Evolutionary conservation across 1,140 invertebrate species (phyloP).

Genomic region (Leptoteleia sp.): DNA sequence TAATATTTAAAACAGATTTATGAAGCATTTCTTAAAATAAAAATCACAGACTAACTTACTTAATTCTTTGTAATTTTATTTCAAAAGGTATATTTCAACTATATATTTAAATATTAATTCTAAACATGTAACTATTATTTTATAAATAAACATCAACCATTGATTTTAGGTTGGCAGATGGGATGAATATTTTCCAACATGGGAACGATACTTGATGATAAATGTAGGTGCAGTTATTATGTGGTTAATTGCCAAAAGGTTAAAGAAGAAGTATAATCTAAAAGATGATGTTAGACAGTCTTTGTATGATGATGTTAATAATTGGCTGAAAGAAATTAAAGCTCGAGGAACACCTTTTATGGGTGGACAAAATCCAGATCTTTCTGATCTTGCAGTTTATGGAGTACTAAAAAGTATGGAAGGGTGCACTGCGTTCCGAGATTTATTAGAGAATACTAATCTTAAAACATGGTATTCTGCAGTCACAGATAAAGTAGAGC

Average conservation of each 20-base stretch:
- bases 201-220: slow-evolving; percentile 93
- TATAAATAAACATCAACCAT: too few species aligned
- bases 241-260: slow-evolving; percentile 94
- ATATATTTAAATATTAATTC: too few species aligned
- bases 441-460: slow-evolving; percentile 88
- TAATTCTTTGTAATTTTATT: too few species aligned
- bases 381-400: slow-evolving; percentile 96
- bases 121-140: too few species aligned
- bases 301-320: slow-evolving; percentile 93
- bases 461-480: slow-evolving; percentile 84
- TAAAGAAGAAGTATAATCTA: slow-evolving; percentile 93
- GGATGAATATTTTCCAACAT: slow-evolving; percentile 92
- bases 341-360: slow-evolving; percentile 88
- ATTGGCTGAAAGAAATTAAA: slow-evolving; percentile 89
- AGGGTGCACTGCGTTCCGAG: slow-evolving; percentile 95
- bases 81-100: too few species aligned
- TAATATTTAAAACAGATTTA: too few species aligned
- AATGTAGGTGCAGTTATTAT: slow-evolving; percentile 96
- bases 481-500: slow-evolving; percentile 80
- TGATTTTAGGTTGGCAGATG: slow-evolving; percentile 89
- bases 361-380: slow-evolving; percentile 92
- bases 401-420: slow-evolving; percentile 97
- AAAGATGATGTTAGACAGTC: slow-evolving; percentile 94
- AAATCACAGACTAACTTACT: too few species aligned
- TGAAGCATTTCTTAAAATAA: too few species aligned